Evolutionary conservation across 2,113 vertebrate genomes (phyloP).

Genomic region (Illadopsis cleaveri): DNA sequence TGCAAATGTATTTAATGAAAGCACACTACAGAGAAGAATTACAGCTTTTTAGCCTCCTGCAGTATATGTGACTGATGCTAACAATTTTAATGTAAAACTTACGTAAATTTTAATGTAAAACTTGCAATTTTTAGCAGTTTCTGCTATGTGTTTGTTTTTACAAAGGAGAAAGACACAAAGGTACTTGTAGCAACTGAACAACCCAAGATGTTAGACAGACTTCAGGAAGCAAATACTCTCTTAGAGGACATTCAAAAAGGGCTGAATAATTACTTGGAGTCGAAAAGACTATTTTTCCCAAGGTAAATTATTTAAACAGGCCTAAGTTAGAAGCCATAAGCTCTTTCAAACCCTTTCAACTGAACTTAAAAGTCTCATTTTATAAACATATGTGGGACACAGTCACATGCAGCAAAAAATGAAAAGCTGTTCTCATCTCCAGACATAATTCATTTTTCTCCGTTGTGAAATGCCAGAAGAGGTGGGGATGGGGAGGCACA

Average conservation of each 20-base stretch:
- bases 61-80: background rate
- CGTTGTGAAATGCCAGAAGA: background rate
- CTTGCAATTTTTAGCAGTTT: background rate
- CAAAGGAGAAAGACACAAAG: constrained; percentile 74
- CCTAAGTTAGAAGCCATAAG: background rate
- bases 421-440: background rate
- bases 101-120: background rate
- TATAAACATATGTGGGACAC: background rate
- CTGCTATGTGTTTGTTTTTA: background rate
- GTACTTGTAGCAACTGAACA: constrained; percentile 84
- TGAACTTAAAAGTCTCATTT: background rate
- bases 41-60: background rate
- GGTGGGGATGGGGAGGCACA: background rate
- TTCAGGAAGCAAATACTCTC: constrained; percentile 84
- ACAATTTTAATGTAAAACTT: background rate
- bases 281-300: constrained; percentile 84
- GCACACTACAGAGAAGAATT: background rate
- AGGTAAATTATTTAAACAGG: constrained; percentile 72
- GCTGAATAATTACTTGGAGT: constrained; percentile 88
- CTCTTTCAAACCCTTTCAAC: background rate
- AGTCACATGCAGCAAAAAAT: background rate
- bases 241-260: constrained; percentile 87
- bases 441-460: background rate
- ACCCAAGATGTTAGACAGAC: constrained; percentile 82
- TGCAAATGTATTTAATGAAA: background rate